These are phyloP conservation scores for Conus betulinus DNA, from an alignment of 1,140 invertebrate species.

Conservation along the genomic window DNA sequence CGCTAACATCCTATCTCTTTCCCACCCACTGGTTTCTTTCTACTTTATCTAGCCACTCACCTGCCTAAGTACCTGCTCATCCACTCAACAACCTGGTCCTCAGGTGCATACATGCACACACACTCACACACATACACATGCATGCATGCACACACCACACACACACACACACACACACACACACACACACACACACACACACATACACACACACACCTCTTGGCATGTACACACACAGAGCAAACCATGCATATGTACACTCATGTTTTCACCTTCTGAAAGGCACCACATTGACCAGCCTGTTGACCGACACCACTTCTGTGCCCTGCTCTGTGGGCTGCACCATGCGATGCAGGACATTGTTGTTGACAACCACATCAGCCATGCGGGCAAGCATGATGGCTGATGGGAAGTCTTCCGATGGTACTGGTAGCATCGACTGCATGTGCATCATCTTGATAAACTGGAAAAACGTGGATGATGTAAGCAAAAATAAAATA, in stretches of 20 bases:
- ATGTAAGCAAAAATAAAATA: too few relatives aligned
- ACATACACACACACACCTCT: constrained; percentile 21
- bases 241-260: neutral
- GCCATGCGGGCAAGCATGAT: constrained; percentile 43
- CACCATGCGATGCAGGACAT: constrained; percentile 59
- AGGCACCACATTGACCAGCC: constrained; percentile 64
- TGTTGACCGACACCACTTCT: constrained; percentile 54
- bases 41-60: too few relatives aligned
- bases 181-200: constrained; percentile 27
- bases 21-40: too few relatives aligned
- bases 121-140: neutral
- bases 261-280: constrained; percentile 51
- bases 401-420: constrained; percentile 49
- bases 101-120: neutral
- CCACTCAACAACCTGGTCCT: too few relatives aligned
- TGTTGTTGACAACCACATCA: constrained; percentile 45
- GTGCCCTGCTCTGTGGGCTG: constrained; percentile 45
- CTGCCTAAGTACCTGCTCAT: too few relatives aligned
- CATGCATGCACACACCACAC: neutral
- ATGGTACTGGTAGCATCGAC: neutral
- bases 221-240: neutral
- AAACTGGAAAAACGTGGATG: too few relatives aligned
- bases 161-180: constrained; percentile 10
- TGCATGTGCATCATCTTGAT: constrained; percentile 12
- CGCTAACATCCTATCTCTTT: too few relatives aligned